Percentiles rank a stretch among this genome's conserved stretches.
phyloP scores from a whole-genome alignment of 2,888 invertebrate species.

The Clunio marinus region DNA sequence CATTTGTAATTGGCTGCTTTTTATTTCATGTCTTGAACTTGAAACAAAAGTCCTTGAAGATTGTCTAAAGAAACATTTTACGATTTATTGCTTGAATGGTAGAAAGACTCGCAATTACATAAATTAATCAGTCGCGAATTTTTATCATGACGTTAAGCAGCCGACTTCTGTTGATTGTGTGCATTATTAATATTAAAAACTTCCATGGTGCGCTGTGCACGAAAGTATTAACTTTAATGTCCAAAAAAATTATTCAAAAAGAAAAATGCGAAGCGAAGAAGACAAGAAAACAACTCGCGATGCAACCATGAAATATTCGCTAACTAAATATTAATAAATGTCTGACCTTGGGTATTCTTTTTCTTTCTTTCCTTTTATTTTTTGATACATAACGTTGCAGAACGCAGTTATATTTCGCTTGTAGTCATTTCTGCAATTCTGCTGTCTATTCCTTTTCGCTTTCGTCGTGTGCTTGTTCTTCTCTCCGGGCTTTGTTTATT shows the following conservation, averaged over 20 bases:
- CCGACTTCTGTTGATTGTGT: conserved; percentile 8
- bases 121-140: conserved; percentile 6
- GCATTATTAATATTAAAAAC: not conserved
- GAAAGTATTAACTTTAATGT: not conserved
- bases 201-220: not conserved
- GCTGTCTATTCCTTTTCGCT: conserved; percentile 23
- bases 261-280: conserved; percentile 25
- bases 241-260: conserved; percentile 24
- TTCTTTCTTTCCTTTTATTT: conserved; percentile 9
- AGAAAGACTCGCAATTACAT: not conserved
- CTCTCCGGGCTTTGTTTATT: conserved; percentile 14
- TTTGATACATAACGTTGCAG: conserved; percentile 29
- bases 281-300: conserved; percentile 28
- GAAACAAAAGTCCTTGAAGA: too few species aligned
- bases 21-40: too few species aligned
- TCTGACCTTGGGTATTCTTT: conserved; percentile 33
- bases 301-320: conserved; percentile 38
- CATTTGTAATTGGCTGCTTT: conserved; percentile 6
- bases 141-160: not conserved
- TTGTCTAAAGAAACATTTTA: too few species aligned
- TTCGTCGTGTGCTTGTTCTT: not conserved
- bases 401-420: conserved; percentile 37
- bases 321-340: conserved; percentile 38
- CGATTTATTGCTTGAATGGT: too few species aligned
- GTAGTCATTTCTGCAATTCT: conserved; percentile 33